These are phyloP conservation scores for Bombus difficillimus DNA, from an alignment of 1,140 invertebrate genomes.

Conservation along the genomic window DNA sequence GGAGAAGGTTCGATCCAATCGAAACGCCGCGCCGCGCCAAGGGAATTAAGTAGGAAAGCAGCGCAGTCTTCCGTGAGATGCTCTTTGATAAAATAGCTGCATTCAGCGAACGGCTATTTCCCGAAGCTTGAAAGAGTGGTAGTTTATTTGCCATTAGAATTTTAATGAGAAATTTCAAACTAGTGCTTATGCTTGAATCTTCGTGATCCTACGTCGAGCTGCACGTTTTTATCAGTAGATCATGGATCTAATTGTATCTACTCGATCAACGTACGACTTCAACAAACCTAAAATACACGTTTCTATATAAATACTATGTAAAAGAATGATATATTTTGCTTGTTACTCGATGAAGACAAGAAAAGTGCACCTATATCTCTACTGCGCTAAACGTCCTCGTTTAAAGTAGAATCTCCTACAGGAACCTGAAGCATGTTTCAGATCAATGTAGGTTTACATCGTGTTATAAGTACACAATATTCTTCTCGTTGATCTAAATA, in stretches of 20 bases:
- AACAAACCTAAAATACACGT: no score
- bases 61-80: neutral
- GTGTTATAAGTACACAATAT: neutral
- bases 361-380: no score
- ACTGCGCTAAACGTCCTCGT: neutral
- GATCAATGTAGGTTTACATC: neutral
- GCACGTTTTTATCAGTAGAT: no score
- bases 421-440: neutral
- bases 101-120: neutral
- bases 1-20: constrained; percentile 4
- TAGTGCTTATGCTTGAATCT: no score
- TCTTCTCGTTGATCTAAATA: neutral
- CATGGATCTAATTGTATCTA: no score
- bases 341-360: no score
- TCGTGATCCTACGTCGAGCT: no score
- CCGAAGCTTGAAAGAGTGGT: neutral
- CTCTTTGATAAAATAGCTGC: neutral
- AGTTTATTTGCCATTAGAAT: neutral
- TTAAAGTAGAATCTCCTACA: neutral
- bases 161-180: neutral
- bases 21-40: neutral
- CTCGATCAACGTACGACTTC: no score
- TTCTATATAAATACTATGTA: no score
- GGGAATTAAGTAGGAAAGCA: neutral
- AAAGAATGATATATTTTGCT: no score